A percentile compares a stretch with the other conserved stretches of the same genome.
These are phyloP conservation scores for Cyphomyrus discorhynchus DNA, from an alignment of 2,113 vertebrate species.

Conservation along the genomic window DNA sequence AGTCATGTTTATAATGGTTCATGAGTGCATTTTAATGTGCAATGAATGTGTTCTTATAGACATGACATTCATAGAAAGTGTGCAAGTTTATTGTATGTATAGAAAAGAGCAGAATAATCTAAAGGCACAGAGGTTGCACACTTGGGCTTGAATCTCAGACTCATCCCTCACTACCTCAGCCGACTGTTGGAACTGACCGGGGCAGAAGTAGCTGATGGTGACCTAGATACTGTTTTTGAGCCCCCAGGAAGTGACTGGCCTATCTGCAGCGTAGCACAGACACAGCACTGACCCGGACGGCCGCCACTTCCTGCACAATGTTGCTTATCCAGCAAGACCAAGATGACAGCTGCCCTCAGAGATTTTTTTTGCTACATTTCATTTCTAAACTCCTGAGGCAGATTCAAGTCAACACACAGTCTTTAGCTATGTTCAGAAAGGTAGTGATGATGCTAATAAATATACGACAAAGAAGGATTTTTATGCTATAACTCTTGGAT, in stretches of 20 bases:
- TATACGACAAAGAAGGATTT: neutral
- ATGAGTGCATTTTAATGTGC: neutral
- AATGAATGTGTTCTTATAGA: neutral
- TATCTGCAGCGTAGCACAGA: conserved; percentile 7
- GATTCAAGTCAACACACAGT: neutral
- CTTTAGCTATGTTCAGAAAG: neutral
- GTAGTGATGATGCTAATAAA: neutral
- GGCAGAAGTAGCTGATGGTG: conserved; percentile 16
- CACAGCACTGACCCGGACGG: neutral
- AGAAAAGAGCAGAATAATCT: neutral
- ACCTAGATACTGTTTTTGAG: conserved; percentile 20
- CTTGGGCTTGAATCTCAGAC: neutral
- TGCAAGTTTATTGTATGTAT: neutral
- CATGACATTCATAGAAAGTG: neutral
- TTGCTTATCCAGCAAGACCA: conserved; percentile 9
- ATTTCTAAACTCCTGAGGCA: neutral
- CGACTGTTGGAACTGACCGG: conserved; percentile 11
- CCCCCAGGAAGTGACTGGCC: conserved; percentile 16
- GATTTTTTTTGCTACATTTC: neutral
- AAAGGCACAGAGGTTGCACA: neutral
- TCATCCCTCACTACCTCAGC: conserved; percentile 11
- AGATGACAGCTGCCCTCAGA: neutral
- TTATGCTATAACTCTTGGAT: neutral
- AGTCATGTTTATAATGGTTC: neutral
- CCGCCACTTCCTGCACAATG: neutral